Percentiles rank a stretch among this genome's conserved stretches.
phyloP scores from a whole-genome alignment of 2,797 vertebrate genomes.

The Lagorchestes hirsutus region DNA sequence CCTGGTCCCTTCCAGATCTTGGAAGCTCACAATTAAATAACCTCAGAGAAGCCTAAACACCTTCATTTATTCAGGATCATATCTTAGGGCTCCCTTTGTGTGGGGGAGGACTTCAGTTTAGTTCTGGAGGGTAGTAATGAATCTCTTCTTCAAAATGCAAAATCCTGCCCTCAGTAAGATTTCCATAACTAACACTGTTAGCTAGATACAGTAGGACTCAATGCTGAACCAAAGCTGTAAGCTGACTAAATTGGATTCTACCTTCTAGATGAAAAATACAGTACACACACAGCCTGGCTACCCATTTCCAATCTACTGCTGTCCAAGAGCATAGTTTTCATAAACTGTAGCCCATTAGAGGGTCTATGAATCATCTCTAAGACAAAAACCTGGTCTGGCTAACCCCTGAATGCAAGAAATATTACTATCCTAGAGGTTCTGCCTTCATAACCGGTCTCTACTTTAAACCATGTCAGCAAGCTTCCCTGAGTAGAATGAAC shows the following conservation, averaged over 20 bases:
- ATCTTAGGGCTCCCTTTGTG: background rate
- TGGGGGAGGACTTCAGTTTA: background rate
- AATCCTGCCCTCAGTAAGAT: background rate
- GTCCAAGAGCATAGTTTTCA: slow-evolving; percentile 31
- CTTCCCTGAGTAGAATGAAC: slow-evolving; percentile 41
- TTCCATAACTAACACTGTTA: background rate
- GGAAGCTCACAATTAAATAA: background rate
- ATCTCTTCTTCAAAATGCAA: background rate
- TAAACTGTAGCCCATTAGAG: slow-evolving; percentile 33
- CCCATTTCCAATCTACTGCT: background rate
- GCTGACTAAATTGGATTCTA: background rate
- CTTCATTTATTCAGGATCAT: background rate
- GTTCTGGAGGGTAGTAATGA: background rate
- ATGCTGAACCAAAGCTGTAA: background rate
- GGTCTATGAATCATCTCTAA: slow-evolving; percentile 52
- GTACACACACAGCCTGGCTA: background rate
- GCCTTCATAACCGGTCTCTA: slow-evolving; percentile 75
- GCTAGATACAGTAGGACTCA: background rate
- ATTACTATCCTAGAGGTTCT: slow-evolving; percentile 53
- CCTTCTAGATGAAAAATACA: background rate
- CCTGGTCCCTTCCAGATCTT: background rate
- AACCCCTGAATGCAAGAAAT: slow-evolving; percentile 33
- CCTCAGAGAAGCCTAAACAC: background rate
- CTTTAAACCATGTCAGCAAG: slow-evolving; percentile 80
- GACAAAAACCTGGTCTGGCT: slow-evolving; percentile 48